Evolutionary conservation across 92 coral and sea anemone species (phyloP), one percentile per base, ranked within the genome.

Genomic region (Heliopora coerulea): DNA sequence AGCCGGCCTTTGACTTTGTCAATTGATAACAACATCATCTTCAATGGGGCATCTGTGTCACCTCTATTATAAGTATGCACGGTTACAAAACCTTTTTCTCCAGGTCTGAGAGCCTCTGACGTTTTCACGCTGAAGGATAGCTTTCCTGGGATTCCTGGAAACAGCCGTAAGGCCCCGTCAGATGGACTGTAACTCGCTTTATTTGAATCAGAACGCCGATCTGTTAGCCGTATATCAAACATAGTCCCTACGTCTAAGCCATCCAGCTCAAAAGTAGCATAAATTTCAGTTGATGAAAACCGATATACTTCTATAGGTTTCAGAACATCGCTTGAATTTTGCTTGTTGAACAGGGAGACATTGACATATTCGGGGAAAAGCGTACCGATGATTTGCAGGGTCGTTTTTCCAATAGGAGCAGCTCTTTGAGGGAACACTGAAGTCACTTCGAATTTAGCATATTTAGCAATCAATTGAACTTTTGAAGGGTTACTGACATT

Each of bases 361-460:
- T 63, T 72, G 52, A 64, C 40, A 30, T 85, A 74, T 70, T 84
- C 86, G 15, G 88, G 85, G 39, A 88, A 86, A 44, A 88, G 56
- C 0, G 90, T 86, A 8, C 95, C 95, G 58, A 86, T 87, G 40
- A 88, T 56, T 60, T 79, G 83, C 49, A 88, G 44, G n/a, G 95
- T 88, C 31, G 73, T 81, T 18, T 82, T 73, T 21, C 91, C 95
- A 9, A 80, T 56, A 1, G 95, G 83, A n/a, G 95, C 82, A 32
- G 86, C 85, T 3, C 42, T 49, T 13, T 34, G 41, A 18, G 95
- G 95, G 52, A 78, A 68, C 5, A 88, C 82, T 8, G 82, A 82
- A 31, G 57, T 31, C 78, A 88, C 83, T 73, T 88, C 91, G 74
- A 88, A 88, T 73, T 79, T 83, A 6, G 95, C 95, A 44, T 86